These are phyloP conservation scores for Elgaria multicarinata DNA, from an alignment of 2,113 vertebrate genomes.

Conservation along the genomic window DNA sequence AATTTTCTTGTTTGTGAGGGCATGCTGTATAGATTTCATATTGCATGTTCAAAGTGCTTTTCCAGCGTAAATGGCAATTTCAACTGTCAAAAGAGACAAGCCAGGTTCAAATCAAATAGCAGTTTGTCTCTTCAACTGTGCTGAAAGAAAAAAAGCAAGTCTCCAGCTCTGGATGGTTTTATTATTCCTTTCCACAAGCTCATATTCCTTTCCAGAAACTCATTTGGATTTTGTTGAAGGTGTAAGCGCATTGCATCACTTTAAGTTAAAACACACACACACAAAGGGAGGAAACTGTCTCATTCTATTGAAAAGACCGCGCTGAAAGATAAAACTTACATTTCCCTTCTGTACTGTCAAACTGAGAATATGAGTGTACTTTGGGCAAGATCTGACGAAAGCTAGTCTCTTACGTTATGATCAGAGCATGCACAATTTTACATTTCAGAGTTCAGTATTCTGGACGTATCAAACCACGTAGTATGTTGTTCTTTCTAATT, in stretches of 20 bases:
- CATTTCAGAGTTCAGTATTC: not conserved
- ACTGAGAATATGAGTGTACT: not conserved
- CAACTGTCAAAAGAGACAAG: too few relatives aligned
- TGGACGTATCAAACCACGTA: not conserved
- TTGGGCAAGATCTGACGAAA: slow-evolving; percentile 1
- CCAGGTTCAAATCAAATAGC: too few relatives aligned
- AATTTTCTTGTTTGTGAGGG: too few relatives aligned
- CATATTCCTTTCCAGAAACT: not conserved
- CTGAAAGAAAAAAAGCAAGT: too few relatives aligned
- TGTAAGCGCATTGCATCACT: not conserved
- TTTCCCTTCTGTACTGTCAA: slow-evolving; percentile 23
- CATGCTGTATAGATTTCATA: too few relatives aligned
- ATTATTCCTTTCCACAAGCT: not conserved
- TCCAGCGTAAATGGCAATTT: too few relatives aligned
- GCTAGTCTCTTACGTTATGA: not conserved
- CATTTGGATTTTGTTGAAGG: not conserved
- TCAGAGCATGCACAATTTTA: not conserved
- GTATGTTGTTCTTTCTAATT: not conserved
- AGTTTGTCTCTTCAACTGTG: too few relatives aligned
- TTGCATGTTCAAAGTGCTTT: too few relatives aligned
- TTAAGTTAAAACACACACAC: slow-evolving; percentile 33
- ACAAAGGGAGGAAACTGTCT: slow-evolving; percentile 22
- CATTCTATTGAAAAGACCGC: not conserved
- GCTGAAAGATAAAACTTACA: not conserved
- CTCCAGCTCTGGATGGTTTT: not conserved